Base-by-base conservation (phyloP, 2,797 vertebrate genomes). In the Ficedula albicollis region DNA sequence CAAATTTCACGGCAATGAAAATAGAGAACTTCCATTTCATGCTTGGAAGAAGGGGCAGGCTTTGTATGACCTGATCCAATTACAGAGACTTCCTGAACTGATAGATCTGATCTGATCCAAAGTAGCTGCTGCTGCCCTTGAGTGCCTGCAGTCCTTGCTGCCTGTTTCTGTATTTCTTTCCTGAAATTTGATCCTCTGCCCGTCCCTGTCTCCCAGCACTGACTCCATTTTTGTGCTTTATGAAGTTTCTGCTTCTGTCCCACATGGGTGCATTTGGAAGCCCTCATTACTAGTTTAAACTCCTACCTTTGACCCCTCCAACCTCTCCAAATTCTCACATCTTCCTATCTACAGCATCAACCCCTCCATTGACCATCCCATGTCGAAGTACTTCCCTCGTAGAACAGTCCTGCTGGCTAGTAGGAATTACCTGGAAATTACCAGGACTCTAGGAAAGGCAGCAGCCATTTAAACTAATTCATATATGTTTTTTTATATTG, bases 21-120 rank as follows among this genome's bases (percentile, higher is more conserved):
- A 96, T 76, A 62, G 36, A 70, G 74, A 88, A 85, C 90, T 93
- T 93, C 63, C 59, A 91, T 96, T 97, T 96, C 91, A 90, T 88
- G 91, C 84, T 96, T 75, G 64, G 72, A 72, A 91, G 79, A 93
- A 87, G 63, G 72, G 49, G 55, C n/a, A 68, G 34, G 80, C 15
- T 88, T 66, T 88, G 26, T 62, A 43, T 82, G 64, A 93, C 84
- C 84, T 70, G 67, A 91, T 96, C 84, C 81, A 74, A 78, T 96
- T 89, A 92, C 69, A 87, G 69, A 78, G 32, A 46, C 64, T 87
- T 97, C 84, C 62, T 93, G 73, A 87, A 62, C 60, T 58, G 87
- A 92, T 94, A 75, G 58, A 60, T 76, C 70, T 78, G 78, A 76
- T 81, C 58, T 67, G 67, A 72, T 69, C 66, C 48, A 80, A 88